These are phyloP conservation scores for Rutilus rutilus DNA, from an alignment of 2,113 vertebrate species.

Conservation along the genomic window DNA sequence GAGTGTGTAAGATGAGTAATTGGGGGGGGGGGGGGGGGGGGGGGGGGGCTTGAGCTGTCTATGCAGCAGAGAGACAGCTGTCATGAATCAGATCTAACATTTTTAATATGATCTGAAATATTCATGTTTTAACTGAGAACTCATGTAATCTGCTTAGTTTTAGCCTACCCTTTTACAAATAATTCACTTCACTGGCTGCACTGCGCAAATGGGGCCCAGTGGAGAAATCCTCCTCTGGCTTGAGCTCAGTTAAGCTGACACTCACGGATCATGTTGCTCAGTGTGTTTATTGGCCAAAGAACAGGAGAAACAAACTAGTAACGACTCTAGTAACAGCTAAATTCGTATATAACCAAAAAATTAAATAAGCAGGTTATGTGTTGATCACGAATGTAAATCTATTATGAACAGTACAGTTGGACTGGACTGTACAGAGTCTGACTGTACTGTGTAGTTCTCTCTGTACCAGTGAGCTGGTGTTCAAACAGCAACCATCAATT, in stretches of 20 bases:
- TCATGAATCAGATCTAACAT: constrained; percentile 14
- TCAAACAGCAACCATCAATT: constrained; percentile 41
- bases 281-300: constrained; percentile 18
- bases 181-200: constrained; percentile 12
- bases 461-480: constrained; percentile 29
- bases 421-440: background rate
- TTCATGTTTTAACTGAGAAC: background rate
- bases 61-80: constrained; percentile 12
- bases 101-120: constrained; percentile 1
- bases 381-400: background rate
- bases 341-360: background rate
- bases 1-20: constrained; percentile 4
- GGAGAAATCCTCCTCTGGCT: constrained; percentile 20
- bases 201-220: constrained; percentile 35
- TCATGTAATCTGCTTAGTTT: constrained; percentile 14
- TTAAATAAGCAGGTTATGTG: background rate
- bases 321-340: background rate
- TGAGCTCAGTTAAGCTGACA: constrained; percentile 41
- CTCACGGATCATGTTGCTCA: constrained; percentile 31
- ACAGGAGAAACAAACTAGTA: background rate
- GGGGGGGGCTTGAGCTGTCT: background rate
- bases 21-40: constrained; percentile 7
- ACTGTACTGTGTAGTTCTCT: background rate
- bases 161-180: background rate
- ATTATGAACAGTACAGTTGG: background rate